These are phyloP conservation scores for Euglossa dilemma DNA, from an alignment of 1,140 invertebrate species.

Conservation along the genomic window DNA sequence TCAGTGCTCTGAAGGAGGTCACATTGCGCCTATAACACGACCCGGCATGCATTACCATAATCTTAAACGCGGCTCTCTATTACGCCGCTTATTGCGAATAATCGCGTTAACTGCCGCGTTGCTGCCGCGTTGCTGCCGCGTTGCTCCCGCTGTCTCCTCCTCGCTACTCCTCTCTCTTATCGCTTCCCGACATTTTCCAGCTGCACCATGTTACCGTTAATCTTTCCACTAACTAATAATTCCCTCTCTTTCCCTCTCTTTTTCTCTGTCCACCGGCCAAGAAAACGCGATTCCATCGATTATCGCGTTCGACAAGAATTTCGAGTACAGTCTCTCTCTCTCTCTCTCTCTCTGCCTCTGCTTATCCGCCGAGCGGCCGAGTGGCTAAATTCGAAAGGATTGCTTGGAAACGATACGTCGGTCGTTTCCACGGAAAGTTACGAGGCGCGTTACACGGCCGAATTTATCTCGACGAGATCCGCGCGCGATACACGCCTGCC, in stretches of 20 bases:
- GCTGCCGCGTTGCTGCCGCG: slow-evolving; percentile 1
- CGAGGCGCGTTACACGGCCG: no score
- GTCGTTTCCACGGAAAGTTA: no score
- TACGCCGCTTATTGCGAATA: slow-evolving; percentile 67
- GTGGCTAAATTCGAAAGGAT: no score
- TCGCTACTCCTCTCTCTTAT: slow-evolving; percentile 39
- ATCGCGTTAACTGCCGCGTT: slow-evolving; percentile 66
- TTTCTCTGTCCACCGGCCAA: not conserved
- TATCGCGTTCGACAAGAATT: slow-evolving; percentile 16
- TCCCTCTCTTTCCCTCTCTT: no score
- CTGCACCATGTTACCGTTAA: slow-evolving; percentile 53
- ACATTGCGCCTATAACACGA: slow-evolving; percentile 55
- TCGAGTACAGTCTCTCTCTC: not conserved
- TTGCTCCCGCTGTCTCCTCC: not conserved
- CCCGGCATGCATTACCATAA: slow-evolving; percentile 68
- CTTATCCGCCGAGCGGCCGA: no score
- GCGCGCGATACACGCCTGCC: no score
- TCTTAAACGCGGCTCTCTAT: slow-evolving; percentile 65
- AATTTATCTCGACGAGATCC: no score
- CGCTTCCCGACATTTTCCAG: slow-evolving; percentile 55
- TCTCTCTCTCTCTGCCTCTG: no score
- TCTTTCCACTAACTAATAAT: slow-evolving; percentile 23
- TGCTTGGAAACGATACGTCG: no score
- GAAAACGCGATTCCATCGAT: slow-evolving; percentile 50
- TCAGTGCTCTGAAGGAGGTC: slow-evolving; percentile 53